phyloP scores from a whole-genome alignment of 1,140 invertebrate genomes.

The Tetramorium simillimum region DNA sequence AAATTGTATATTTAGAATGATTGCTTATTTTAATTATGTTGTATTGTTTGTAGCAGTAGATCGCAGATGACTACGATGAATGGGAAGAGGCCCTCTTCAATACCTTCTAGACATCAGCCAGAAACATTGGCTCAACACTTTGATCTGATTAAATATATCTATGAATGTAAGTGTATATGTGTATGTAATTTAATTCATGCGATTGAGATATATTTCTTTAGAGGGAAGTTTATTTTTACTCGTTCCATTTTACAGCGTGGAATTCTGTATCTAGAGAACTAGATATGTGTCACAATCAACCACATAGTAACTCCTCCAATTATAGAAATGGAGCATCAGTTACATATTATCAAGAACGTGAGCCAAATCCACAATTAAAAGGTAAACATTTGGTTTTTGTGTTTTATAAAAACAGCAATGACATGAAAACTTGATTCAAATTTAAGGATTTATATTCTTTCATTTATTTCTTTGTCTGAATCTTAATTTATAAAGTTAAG shows the following conservation, averaged over 20 bases:
- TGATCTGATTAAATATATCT: constrained; percentile 86
- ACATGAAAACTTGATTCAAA: constrained; percentile 21
- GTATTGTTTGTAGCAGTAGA: constrained; percentile 72
- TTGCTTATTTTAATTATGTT: constrained; percentile 30
- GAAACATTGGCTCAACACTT: constrained; percentile 84
- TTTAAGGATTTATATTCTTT: not conserved
- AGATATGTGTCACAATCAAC: constrained; percentile 81
- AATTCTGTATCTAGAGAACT: constrained; percentile 84
- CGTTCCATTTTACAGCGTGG: constrained; percentile 79
- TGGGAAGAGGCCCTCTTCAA: constrained; percentile 82
- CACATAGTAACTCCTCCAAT: constrained; percentile 79
- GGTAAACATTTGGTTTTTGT: constrained; percentile 69
- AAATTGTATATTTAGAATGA: not conserved
- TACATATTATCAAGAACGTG: constrained; percentile 84
- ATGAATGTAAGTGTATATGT: constrained; percentile 82
- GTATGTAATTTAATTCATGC: not conserved
- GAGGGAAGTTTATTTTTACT: not conserved
- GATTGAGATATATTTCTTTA: constrained; percentile 55
- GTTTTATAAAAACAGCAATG: not conserved
- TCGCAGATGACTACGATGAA: constrained; percentile 83
- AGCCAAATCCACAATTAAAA: constrained; percentile 85
- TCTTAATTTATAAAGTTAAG: not conserved
- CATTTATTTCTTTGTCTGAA: not conserved
- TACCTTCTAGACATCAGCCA: constrained; percentile 80
- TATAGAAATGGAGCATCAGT: constrained; percentile 82